Evolutionary conservation across 2,113 vertebrate genomes (phyloP), one percentile per base, ranked within the genome.

Genomic region (Oryzias celebensis): DNA sequence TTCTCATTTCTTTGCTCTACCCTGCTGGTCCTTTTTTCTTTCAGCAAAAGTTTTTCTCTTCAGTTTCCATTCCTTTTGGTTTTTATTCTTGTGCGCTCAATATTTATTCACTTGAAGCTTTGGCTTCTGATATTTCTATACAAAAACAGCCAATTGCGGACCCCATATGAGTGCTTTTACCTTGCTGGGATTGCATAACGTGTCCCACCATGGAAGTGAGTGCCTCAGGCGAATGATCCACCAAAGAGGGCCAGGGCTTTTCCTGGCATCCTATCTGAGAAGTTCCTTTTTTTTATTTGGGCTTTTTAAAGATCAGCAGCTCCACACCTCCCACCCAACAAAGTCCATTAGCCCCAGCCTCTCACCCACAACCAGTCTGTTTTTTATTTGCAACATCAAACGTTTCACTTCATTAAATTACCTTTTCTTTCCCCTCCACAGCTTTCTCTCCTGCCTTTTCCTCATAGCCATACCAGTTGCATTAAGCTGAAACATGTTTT

Each of bases 321-420:
- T 91, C 87, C 83, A 91, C 91, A 92, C 91, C 88, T 90, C 89
- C 80, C 86, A 89, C 89, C 88, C 83, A 89, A 85, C 85, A 80
- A 77, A 82, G 84, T 90, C 85, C 83, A 86, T 90, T 90, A 81
- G 83, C 76, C 71, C 71, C 79, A 82, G 82, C 78, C 81, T 80
- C 82, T 85, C 68, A 83, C 85, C 83, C 85, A 85, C 82, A 54
- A 67, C 84, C 56, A 80, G 82, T 84, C 91, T 92, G 90, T 84
- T 90, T 92, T 91, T 90, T 89, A 91, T 92, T 92, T 91, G 87
- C 75, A 90, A 91, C 90, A 91, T 93, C 91, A 92, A 93, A 93
- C 90, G 82, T 86, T 92, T 91, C 87, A 92, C 91, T 93, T 92
- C 90, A 91, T 93, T 92, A 92, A 88, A 85, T 79, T 83, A 83